Conservation (phyloP, 2,888 invertebrate genomes). For the Brachynemurus nebulosus region DNA sequence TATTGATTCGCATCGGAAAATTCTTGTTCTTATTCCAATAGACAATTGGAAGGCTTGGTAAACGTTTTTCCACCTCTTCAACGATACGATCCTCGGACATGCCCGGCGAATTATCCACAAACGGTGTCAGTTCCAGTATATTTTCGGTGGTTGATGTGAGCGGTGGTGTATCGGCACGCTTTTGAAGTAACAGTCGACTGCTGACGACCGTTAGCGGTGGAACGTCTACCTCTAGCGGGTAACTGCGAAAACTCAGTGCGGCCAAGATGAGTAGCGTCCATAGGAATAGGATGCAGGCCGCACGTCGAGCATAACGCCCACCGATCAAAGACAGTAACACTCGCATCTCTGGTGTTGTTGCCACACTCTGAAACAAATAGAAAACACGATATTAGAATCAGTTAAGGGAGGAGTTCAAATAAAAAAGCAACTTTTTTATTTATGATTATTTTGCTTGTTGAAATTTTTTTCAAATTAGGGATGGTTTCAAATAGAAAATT, state of each 20-base stretch:
- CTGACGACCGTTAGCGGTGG: constrained; percentile 24
- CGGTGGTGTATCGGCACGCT: constrained; percentile 26
- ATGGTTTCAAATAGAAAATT: too few relatives aligned
- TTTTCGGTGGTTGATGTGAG: constrained; percentile 31
- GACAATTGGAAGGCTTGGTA: constrained; percentile 72
- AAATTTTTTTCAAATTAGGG: too few relatives aligned
- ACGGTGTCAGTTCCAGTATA: constrained; percentile 38
- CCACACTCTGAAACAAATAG: too few relatives aligned
- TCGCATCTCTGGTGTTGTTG: neutral
- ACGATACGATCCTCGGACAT: constrained; percentile 59
- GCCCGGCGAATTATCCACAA: constrained; percentile 44
- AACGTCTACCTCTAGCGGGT: constrained; percentile 28
- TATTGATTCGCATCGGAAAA: constrained; percentile 52
- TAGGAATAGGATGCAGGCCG: constrained; percentile 1
- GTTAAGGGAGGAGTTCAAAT: too few relatives aligned
- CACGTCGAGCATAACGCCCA: constrained; percentile 4
- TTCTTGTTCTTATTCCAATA: constrained; percentile 77
- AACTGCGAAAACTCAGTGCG: constrained; percentile 29
- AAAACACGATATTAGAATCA: too few relatives aligned
- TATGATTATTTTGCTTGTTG: too few relatives aligned
- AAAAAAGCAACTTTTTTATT: too few relatives aligned
- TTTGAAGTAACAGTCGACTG: constrained; percentile 38
- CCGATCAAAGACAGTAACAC: constrained; percentile 1
- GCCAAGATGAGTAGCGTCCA: constrained; percentile 15
- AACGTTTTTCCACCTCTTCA: constrained; percentile 60